phyloP scores from a whole-genome alignment of 2,113 vertebrate species.

The Dipodomys stephensi region DNA sequence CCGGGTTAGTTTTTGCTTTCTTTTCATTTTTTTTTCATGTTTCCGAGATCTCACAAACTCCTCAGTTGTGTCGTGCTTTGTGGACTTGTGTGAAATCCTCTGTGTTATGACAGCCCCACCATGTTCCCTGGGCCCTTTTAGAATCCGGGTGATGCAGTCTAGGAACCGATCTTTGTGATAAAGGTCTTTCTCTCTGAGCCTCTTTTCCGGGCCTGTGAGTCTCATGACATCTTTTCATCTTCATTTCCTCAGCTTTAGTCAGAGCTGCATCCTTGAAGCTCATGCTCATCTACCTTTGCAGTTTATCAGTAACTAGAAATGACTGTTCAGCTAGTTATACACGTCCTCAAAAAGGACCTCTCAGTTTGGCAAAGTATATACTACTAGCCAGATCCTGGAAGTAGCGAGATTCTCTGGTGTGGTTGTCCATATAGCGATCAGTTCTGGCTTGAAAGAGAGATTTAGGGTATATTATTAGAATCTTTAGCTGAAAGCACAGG shows the following conservation, averaged over 20 bases:
- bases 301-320: neutral
- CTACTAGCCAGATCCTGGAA: neutral
- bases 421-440: neutral
- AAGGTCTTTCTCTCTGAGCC: neutral
- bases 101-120: too few species aligned
- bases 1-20: neutral
- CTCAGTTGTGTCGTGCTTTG: neutral
- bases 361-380: neutral
- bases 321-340: neutral
- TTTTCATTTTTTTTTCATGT: neutral
- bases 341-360: neutral
- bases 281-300: neutral
- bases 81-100: neutral
- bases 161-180: neutral
- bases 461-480: neutral
- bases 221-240: neutral
- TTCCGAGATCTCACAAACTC: neutral
- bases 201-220: fast-evolving
- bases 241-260: neutral
- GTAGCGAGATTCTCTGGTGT: neutral
- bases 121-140: fast-evolving
- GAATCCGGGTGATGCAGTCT: neutral
- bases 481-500: neutral
- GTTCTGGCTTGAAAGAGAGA: neutral
- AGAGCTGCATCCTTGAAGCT: neutral